A percentile compares a stretch with the other conserved stretches of the same genome.
Evolutionary conservation across 2,888 invertebrate genomes (phyloP).

Genomic region (Pyrrhosoma nymphula): DNA sequence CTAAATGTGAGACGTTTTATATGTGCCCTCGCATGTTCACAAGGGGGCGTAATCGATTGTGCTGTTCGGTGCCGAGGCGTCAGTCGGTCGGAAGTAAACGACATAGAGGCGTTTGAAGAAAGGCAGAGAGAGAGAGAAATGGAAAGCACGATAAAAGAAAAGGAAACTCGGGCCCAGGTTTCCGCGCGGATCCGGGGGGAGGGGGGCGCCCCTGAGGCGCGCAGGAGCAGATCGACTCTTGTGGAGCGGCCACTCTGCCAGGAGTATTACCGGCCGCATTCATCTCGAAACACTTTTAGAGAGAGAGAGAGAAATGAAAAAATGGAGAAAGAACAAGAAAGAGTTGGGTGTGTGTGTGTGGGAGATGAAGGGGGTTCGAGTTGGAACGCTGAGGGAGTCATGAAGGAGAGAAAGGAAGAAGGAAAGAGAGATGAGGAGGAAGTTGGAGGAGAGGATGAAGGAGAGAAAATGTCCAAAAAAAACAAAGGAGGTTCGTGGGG

Average conservation of each 20-base stretch:
- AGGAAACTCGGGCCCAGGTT: too few species aligned
- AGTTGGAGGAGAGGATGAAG: not conserved
- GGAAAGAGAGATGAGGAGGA: not conserved
- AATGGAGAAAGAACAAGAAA: not conserved
- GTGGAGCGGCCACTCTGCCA: not conserved
- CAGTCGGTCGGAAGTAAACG: not conserved
- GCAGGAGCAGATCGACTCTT: not conserved
- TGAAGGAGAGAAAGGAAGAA: not conserved
- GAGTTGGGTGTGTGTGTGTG: not conserved
- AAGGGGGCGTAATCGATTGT: too few species aligned
- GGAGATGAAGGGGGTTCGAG: not conserved
- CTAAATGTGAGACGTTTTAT: too few species aligned
- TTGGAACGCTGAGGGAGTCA: not conserved
- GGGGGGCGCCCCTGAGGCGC: not conserved
- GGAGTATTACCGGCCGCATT: slow-evolving; percentile 3
- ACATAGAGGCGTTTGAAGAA: not conserved
- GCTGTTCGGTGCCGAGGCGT: too few species aligned
- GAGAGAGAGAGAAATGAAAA: not conserved
- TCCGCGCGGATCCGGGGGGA: not conserved
- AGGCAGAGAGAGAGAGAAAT: not conserved
- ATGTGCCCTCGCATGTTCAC: too few species aligned
- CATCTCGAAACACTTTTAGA: not conserved
- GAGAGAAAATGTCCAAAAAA: not conserved
- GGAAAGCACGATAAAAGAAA: not conserved
- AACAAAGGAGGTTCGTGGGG: not conserved